Evolutionary conservation across 2,797 vertebrate species (phyloP), one percentile per base, ranked within the genome.

Genomic region (Crax fasciolata): DNA sequence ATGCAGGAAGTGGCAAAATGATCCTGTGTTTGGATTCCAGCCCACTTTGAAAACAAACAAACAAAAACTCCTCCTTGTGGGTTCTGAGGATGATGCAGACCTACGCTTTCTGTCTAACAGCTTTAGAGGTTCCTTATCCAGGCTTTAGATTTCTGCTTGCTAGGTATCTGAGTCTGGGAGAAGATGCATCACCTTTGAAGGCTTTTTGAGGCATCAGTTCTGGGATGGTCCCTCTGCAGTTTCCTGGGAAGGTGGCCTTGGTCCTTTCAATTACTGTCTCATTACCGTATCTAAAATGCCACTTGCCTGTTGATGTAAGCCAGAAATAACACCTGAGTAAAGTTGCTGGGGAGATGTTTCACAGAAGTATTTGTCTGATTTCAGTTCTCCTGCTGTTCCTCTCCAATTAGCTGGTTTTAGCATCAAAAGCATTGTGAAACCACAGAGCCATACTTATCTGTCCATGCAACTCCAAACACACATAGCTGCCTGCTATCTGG

Each of bases 281-380:
- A 20, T 71, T 71, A 71, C 20, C 30, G 39, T 91, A 57, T 86
- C 87, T 95, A 82, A 94, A 88, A 57, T 91, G 73, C 77, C 71
- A 51, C 65, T 93, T 94, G 68, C 68, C 61, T 30, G 62, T 63
- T 95, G 90, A 94, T 82, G 71, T 52, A 94, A 94, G 30, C 66
- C 94, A 97, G 93, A 88, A 94, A 78, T 59, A 88, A 81, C 62
- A 48, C 46, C 91, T 66, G 52, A 70, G 63, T 70, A 77, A 93
- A 84, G 73, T 8, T 94, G 25, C 51, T 86, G 51, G 19, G 59
- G 58, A 70, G 30, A 87, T 16, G 21, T 58, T 93, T 81, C 51
- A 57, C 62, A 84, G 51, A 76, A 76, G 43, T n/a, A 65, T 76
- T 58, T 70, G 44, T 6, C 41, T 32, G 59, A 55, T 90, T 95